Evolutionary conservation across 2,797 vertebrate species (phyloP).

Genomic region (Lemur catta): DNA sequence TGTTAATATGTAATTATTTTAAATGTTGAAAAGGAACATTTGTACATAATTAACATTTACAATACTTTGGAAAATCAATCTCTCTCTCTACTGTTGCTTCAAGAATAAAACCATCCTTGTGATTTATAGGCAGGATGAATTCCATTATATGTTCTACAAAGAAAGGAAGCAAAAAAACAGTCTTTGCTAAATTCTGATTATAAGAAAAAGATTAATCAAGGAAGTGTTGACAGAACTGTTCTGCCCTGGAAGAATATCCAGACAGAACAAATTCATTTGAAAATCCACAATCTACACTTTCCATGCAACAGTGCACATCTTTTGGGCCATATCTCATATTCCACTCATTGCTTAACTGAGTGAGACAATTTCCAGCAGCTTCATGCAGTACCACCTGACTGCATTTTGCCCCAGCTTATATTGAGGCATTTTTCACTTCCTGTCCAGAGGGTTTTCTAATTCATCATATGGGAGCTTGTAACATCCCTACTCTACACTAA

Average conservation of each 20-base stretch:
- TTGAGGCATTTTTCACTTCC: background rate
- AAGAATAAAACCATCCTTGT: background rate
- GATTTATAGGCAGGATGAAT: background rate
- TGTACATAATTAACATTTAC: background rate
- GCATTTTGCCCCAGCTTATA: background rate
- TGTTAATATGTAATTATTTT: slow-evolving; percentile 7
- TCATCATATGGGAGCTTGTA: background rate
- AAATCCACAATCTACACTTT: background rate
- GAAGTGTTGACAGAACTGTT: background rate
- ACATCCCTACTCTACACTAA: background rate
- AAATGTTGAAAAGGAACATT: background rate
- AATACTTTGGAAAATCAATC: background rate
- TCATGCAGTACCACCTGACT: background rate
- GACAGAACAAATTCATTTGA: background rate
- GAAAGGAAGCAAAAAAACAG: background rate
- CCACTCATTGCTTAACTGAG: background rate
- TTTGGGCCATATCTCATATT: background rate
- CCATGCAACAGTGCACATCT: background rate
- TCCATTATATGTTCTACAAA: background rate
- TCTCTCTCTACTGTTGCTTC: background rate
- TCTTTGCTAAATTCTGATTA: background rate
- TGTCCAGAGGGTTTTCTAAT: background rate
- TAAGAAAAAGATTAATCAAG: background rate
- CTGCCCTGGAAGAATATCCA: background rate
- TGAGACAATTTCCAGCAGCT: background rate